phyloP scores from a whole-genome alignment of 2,888 invertebrate species.

The Eristalis arbustorum region DNA sequence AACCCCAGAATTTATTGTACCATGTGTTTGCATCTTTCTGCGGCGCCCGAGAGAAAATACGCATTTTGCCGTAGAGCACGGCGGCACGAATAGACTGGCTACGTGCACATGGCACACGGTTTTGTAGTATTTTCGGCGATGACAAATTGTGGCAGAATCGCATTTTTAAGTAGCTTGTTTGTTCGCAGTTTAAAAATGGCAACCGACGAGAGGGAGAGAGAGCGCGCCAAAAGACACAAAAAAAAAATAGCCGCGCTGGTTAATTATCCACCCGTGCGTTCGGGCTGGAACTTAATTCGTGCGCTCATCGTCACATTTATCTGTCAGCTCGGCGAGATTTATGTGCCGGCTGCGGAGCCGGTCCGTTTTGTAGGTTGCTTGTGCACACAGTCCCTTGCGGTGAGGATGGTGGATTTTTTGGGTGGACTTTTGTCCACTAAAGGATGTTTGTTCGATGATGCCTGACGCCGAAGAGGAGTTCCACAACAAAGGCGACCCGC shows the following conservation, averaged over 20 bases:
- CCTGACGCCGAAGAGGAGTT: no score
- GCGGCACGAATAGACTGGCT: background rate
- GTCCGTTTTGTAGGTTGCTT: no score
- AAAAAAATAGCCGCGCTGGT: background rate
- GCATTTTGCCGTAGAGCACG: constrained; percentile 6
- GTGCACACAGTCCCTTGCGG: no score
- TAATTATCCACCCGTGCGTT: background rate
- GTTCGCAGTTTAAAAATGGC: background rate
- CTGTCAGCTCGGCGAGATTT: background rate
- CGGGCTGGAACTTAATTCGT: background rate
- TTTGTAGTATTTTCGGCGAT: constrained; percentile 44
- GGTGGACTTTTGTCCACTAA: no score
- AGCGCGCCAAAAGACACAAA: no score
- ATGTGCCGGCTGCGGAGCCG: background rate
- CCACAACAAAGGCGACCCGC: no score
- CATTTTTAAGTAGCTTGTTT: constrained; percentile 26
- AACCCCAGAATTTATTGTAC: background rate
- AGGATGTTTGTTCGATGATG: no score
- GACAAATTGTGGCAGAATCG: background rate
- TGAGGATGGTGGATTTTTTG: no score
- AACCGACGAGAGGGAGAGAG: no score
- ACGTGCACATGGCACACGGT: constrained; percentile 12
- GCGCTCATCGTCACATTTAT: background rate
- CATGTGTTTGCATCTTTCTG: constrained; percentile 19
- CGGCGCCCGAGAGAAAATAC: constrained; percentile 2